A percentile compares a stretch with the other conserved stretches of the same genome.
Evolutionary conservation across 2,113 vertebrate species (phyloP).

Genomic region (Parus major): DNA sequence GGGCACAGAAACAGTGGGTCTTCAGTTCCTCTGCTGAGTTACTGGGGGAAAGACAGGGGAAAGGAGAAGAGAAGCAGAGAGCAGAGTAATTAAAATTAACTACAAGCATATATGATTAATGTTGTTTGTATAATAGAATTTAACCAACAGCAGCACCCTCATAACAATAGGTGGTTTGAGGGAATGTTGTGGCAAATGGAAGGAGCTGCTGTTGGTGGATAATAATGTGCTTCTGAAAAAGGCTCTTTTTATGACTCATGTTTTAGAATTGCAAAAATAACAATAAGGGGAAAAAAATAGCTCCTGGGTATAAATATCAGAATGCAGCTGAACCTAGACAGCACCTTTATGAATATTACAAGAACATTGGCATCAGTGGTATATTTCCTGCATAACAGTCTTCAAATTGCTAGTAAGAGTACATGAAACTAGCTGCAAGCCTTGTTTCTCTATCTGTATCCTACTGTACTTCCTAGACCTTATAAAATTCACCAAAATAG

Average conservation of each 20-base stretch:
- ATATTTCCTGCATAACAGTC: not conserved
- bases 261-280: slow-evolving; percentile 8
- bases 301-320: slow-evolving; percentile 10
- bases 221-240: slow-evolving; percentile 2
- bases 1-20: not conserved
- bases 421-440: not conserved
- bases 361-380: not conserved
- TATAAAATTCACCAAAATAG: not conserved
- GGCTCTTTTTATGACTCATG: slow-evolving; percentile 1
- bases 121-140: slow-evolving; percentile 48
- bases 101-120: slow-evolving; percentile 32
- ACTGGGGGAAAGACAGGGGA: not conserved
- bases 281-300: not conserved
- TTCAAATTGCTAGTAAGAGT: not conserved
- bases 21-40: not conserved
- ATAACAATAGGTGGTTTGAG: slow-evolving; percentile 29
- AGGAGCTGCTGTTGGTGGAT: not conserved
- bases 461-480: not conserved
- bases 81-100: slow-evolving; percentile 20
- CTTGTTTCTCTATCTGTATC: not conserved
- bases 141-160: slow-evolving; percentile 27
- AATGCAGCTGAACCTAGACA: not conserved
- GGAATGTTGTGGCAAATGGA: slow-evolving; percentile 20
- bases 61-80: not conserved
- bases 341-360: slow-evolving; percentile 16